Evolutionary conservation across 2,888 invertebrate species (phyloP).

Genomic region (Troilus luridus): DNA sequence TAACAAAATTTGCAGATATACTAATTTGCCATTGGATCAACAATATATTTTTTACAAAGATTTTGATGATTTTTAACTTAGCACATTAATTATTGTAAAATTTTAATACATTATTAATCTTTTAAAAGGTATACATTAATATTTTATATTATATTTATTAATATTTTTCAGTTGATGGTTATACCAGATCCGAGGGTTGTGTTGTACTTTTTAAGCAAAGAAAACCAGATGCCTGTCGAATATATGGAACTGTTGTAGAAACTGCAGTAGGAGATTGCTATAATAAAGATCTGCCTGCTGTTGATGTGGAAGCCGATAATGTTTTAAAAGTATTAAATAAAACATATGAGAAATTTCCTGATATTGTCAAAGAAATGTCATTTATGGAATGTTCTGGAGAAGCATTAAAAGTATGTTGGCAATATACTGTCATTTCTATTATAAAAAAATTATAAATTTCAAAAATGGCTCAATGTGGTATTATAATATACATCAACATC

Average conservation of each 20-base stretch:
- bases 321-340: slow-evolving; percentile 66
- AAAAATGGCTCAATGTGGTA: too few species aligned
- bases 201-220: slow-evolving; percentile 70
- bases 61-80: too few species aligned
- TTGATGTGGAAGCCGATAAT: slow-evolving; percentile 67
- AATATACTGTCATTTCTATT: not conserved
- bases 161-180: slow-evolving; percentile 69
- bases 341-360: slow-evolving; percentile 71
- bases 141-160: not conserved
- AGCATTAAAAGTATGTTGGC: slow-evolving; percentile 54
- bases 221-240: slow-evolving; percentile 68
- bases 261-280: slow-evolving; percentile 70
- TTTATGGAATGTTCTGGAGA: slow-evolving; percentile 71
- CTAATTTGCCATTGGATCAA: too few species aligned
- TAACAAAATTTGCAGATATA: too few species aligned
- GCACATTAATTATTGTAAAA: too few species aligned
- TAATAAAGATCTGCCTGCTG: slow-evolving; percentile 70
- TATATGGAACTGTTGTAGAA: slow-evolving; percentile 73
- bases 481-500: too few species aligned
- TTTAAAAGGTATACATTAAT: too few species aligned
- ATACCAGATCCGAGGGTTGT: slow-evolving; percentile 71
- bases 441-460: not conserved
- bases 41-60: too few species aligned
- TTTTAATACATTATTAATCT: too few species aligned
- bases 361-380: slow-evolving; percentile 71